phyloP scores from a whole-genome alignment of 2,888 invertebrate species.

The Cosmorhoe ocellata region DNA sequence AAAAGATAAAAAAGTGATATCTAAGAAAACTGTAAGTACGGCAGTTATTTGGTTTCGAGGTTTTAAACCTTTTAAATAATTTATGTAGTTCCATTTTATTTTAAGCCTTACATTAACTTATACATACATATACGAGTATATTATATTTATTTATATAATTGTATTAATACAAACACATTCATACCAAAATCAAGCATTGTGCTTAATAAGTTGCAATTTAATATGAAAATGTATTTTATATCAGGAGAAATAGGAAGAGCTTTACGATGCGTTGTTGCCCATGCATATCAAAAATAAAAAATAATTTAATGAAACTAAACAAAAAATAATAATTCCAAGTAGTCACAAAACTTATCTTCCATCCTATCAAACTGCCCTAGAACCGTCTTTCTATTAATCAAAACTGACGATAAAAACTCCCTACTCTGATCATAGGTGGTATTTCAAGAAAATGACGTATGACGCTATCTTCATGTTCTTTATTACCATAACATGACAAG shows the following conservation, averaged over 20 bases:
- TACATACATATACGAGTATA: too few species aligned
- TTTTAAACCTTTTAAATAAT: too few species aligned
- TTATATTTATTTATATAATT: too few species aligned
- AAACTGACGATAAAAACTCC: conserved; percentile 19
- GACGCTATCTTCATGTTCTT: conserved; percentile 59
- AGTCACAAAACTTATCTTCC: conserved; percentile 10
- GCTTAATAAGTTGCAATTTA: too few species aligned
- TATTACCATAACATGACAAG: conserved; percentile 81
- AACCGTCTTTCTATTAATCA: conserved; percentile 34
- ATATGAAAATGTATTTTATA: too few species aligned
- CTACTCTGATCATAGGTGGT: conserved; percentile 21
- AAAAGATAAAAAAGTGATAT: conserved; percentile 40
- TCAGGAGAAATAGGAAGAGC: too few species aligned
- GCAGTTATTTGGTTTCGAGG: neutral
- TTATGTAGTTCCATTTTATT: too few species aligned
- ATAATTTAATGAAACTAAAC: too few species aligned
- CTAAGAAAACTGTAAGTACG: neutral
- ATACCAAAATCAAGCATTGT: too few species aligned
- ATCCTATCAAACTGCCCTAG: conserved; percentile 20
- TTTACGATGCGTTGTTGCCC: too few species aligned
- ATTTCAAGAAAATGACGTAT: conserved; percentile 64
- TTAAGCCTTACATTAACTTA: too few species aligned
- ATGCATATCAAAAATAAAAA: conserved; percentile 2
- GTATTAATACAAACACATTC: too few species aligned
- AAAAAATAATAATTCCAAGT: conserved; percentile 2